Evolutionary conservation across 2,113 vertebrate species (phyloP).

Genomic region (Hucho hucho): DNA sequence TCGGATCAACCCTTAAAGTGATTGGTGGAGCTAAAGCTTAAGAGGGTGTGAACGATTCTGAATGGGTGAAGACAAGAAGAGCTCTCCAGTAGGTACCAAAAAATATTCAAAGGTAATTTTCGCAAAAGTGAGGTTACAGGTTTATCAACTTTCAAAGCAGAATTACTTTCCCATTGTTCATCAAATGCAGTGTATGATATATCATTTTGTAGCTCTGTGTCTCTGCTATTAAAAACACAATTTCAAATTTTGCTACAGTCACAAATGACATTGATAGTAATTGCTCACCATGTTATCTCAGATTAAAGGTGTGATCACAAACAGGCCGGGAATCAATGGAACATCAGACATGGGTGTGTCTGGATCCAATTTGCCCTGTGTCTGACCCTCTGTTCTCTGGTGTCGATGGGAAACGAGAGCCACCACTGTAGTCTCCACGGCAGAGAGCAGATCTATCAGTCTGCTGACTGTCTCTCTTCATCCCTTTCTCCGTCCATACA

Average conservation of each 20-base stretch:
- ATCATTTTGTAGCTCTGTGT: no score
- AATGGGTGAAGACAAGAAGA: no score
- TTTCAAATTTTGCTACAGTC: not conserved
- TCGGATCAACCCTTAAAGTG: no score
- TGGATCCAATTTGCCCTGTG: constrained; percentile 60
- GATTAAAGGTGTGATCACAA: constrained; percentile 59
- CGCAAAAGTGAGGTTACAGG: no score
- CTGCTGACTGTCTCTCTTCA: constrained; percentile 43
- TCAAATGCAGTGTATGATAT: no score
- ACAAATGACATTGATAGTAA: constrained; percentile 57
- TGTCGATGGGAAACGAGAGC: constrained; percentile 49
- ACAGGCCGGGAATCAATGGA: constrained; percentile 34
- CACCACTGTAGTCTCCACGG: constrained; percentile 40
- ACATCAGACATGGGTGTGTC: constrained; percentile 30
- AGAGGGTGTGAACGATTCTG: no score
- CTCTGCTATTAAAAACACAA: no score
- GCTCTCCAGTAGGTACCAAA: no score
- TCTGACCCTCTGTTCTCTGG: constrained; percentile 28
- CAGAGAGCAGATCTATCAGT: constrained; percentile 51
- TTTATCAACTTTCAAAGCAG: no score
- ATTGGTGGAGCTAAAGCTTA: no score
- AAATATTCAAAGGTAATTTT: no score
- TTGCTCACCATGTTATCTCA: constrained; percentile 53
- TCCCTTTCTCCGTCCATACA: constrained; percentile 25
- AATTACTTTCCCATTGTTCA: no score